phyloP scores from a whole-genome alignment of 2,888 invertebrate species.

The Macaria liturata region DNA sequence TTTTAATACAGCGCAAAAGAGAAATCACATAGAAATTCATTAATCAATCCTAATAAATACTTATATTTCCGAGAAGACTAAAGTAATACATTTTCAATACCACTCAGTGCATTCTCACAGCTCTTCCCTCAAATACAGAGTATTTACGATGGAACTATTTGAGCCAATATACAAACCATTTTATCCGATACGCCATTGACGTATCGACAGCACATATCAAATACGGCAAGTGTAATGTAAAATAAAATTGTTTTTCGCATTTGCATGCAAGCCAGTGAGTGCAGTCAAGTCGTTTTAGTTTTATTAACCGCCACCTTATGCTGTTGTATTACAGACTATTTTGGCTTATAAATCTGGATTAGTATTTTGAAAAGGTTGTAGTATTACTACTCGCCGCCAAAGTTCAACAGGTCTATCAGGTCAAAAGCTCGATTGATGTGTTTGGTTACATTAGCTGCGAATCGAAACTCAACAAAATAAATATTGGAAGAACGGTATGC shows the following conservation, averaged over 20 bases:
- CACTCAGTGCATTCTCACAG: too few species aligned
- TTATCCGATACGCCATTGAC: constrained; percentile 30
- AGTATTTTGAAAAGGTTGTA: too few species aligned
- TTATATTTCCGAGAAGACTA: too few species aligned
- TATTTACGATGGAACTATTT: constrained; percentile 23
- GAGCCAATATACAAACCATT: constrained; percentile 24
- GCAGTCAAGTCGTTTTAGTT: background rate
- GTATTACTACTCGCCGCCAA: constrained; percentile 34
- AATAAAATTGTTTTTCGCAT: constrained; percentile 49
- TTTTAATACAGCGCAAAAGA: too few species aligned
- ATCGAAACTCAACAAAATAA: constrained; percentile 2
- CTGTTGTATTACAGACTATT: too few species aligned
- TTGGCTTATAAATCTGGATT: too few species aligned
- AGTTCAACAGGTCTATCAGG: constrained; percentile 62
- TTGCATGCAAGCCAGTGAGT: constrained; percentile 35
- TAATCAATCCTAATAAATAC: too few species aligned
- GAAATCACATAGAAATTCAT: too few species aligned
- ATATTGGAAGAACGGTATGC: background rate
- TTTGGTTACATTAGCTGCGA: constrained; percentile 15
- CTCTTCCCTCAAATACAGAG: too few species aligned
- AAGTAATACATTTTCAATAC: too few species aligned
- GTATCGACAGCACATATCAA: constrained; percentile 40
- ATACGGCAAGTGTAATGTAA: constrained; percentile 44
- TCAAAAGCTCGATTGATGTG: constrained; percentile 43
- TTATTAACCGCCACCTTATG: too few species aligned